Evolutionary conservation across 2,113 vertebrate species (phyloP).

Genomic region (Melierax canorus): DNA sequence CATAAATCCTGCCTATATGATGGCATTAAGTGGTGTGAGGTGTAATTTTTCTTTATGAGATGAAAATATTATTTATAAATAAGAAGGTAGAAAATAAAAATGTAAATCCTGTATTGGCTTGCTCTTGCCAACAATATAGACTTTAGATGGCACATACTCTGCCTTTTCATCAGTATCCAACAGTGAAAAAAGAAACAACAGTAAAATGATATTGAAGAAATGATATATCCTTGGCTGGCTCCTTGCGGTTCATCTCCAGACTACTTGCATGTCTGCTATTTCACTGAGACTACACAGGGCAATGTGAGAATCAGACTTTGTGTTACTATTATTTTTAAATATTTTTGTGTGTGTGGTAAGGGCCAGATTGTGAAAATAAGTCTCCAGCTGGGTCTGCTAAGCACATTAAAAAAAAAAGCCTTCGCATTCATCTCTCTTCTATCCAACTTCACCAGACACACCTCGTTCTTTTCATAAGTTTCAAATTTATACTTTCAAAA

Average conservation of each 20-base stretch:
- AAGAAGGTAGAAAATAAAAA: not conserved
- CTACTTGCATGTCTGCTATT: conserved; percentile 21
- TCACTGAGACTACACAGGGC: not conserved
- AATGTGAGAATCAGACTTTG: not conserved
- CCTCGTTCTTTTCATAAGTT: not conserved
- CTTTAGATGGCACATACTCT: not conserved
- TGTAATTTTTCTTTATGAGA: not conserved
- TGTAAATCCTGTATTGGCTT: not conserved
- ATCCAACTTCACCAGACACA: not conserved
- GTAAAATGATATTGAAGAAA: conserved; percentile 25
- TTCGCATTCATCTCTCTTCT: not conserved
- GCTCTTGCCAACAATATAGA: not conserved
- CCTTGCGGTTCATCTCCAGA: conserved; percentile 22
- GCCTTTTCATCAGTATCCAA: conserved; percentile 3
- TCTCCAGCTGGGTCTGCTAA: conserved; percentile 13
- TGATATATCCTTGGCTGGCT: not conserved
- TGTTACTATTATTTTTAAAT: not conserved
- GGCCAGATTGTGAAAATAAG: conserved; percentile 9
- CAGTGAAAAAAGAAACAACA: not conserved
- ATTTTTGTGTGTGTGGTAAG: not conserved
- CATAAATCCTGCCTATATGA: not conserved
- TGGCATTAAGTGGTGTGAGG: not conserved
- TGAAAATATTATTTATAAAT: not conserved
- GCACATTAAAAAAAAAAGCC: not conserved
- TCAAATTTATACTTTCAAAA: not conserved